Percentiles rank a stretch among this genome's conserved stretches.
Conservation (phyloP, 2,888 invertebrate genomes). For the Hirtodrosophila trivittata region DNA sequence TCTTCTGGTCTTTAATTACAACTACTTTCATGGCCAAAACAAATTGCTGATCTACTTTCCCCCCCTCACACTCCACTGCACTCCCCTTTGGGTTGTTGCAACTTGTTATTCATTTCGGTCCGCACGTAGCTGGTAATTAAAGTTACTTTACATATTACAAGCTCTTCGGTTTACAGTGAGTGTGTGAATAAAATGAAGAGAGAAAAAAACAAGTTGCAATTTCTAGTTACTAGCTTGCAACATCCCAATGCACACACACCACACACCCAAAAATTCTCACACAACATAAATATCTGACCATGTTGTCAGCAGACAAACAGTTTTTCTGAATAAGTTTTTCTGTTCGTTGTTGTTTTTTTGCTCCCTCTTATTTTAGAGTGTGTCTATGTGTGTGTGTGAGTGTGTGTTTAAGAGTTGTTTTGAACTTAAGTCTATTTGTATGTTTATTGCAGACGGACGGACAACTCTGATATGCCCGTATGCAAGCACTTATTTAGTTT, state of each 20-base stretch:
- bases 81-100: constrained; percentile 6
- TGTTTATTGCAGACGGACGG: not conserved
- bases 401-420: constrained; percentile 3
- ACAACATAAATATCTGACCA: constrained; percentile 18
- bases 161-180: constrained; percentile 22
- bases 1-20: constrained; percentile 34
- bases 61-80: not conserved
- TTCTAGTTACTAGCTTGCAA: constrained; percentile 25
- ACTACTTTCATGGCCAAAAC: constrained; percentile 31
- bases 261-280: not conserved
- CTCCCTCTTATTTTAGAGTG: no score
- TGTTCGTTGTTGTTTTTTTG: constrained; percentile 1
- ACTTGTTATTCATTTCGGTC: constrained; percentile 20
- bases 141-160: constrained; percentile 64
- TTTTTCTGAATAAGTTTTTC: constrained; percentile 42
- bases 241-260: constrained; percentile 1
- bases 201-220: constrained; percentile 51
- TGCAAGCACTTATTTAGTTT: no score
- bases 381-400: constrained; percentile 3
- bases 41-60: constrained; percentile 23
- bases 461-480: no score
- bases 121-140: constrained; percentile 59
- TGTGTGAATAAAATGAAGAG: not conserved
- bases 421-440: constrained; percentile 14
- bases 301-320: constrained; percentile 46